phyloP scores from a whole-genome alignment of 2,888 invertebrate genomes.

The Hypena proboscidalis region DNA sequence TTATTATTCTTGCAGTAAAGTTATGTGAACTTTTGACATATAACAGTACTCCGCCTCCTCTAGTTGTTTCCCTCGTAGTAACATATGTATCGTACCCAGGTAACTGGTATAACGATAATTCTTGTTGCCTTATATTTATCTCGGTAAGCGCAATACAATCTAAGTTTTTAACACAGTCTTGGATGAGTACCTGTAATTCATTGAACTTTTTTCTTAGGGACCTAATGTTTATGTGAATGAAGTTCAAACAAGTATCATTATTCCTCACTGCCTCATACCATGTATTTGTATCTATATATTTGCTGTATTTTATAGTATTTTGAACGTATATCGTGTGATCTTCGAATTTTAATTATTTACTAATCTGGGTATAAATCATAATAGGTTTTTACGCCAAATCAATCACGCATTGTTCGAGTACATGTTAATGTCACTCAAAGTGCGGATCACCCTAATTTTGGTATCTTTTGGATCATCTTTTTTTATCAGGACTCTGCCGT shows the following conservation, averaged over 20 bases:
- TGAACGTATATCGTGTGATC: not conserved
- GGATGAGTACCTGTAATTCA: not conserved
- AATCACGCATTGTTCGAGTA: not conserved
- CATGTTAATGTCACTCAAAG: not conserved
- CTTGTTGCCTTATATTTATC: not conserved
- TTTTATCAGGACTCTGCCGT: no score
- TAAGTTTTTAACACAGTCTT: not conserved
- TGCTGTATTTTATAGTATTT: not conserved
- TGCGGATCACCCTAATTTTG: no score
- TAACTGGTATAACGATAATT: not conserved
- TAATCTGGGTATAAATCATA: no score
- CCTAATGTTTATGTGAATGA: conserved; percentile 1
- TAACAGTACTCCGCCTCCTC: not conserved
- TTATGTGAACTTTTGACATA: not conserved
- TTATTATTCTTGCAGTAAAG: not conserved
- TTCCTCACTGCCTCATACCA: not conserved
- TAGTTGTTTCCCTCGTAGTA: not conserved
- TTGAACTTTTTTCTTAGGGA: conserved; percentile 2
- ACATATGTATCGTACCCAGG: not conserved
- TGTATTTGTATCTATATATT: not conserved
- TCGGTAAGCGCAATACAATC: conserved; percentile 4
- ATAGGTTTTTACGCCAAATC: not conserved
- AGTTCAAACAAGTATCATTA: not conserved
- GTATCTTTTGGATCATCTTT: no score
- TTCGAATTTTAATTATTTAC: not conserved